phyloP scores from a whole-genome alignment of 2,113 vertebrate genomes.

The Callorhinus ursinus region DNA sequence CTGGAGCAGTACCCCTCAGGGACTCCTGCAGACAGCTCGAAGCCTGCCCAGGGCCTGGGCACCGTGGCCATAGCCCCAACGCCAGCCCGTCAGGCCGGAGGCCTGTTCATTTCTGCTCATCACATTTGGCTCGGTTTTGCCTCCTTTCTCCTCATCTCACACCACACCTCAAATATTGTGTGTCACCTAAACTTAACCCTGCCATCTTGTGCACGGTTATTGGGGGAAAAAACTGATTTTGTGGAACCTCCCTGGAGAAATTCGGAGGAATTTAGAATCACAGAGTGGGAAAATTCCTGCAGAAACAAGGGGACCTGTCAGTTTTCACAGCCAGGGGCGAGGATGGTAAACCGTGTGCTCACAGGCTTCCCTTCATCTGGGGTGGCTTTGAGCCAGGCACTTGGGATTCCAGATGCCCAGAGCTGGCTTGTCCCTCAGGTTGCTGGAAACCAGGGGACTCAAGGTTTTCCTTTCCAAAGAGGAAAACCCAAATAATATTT shows the following conservation, averaged over 20 bases:
- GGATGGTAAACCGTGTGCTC: not conserved
- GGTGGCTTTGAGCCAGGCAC: accelerated
- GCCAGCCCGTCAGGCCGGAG: accelerated
- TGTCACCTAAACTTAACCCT: not conserved
- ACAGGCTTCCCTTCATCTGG: not conserved
- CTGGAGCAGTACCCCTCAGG: accelerated
- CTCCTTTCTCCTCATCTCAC: not conserved
- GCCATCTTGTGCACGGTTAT: not conserved
- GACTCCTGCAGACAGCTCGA: not conserved
- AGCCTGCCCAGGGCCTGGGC: accelerated
- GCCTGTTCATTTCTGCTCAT: not conserved
- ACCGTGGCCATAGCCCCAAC: accelerated
- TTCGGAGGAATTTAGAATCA: constrained; percentile 17
- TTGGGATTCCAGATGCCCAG: not conserved
- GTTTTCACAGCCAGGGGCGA: not conserved
- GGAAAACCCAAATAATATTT: not conserved
- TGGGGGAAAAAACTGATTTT: not conserved
- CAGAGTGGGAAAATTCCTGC: constrained; percentile 43
- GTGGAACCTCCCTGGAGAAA: not conserved
- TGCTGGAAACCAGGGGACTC: not conserved
- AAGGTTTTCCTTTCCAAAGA: not conserved
- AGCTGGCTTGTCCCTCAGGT: not conserved
- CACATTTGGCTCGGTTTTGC: not conserved
- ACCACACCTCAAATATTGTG: not conserved
- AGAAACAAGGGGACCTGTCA: not conserved